Base-by-base conservation (phyloP, 1,140 invertebrate species). In the Venustaconcha ellipsiformis region DNA sequence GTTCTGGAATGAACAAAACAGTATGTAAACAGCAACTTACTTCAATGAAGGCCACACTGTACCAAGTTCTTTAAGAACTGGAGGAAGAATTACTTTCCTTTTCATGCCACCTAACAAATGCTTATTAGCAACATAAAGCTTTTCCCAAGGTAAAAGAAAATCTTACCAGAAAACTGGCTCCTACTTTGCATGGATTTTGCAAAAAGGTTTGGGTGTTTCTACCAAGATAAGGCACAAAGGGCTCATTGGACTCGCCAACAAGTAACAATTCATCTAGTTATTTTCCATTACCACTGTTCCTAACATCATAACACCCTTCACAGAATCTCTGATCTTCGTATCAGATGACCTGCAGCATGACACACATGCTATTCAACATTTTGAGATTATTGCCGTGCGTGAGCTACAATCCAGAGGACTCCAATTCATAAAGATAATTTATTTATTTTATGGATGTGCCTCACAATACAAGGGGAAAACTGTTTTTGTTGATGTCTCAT, bases 391-490 rank as follows among this genome's bases (percentile, higher is more conserved):
- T 56, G 26, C 57, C 11, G 26, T 62, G 37, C 17, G 3, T 8
- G 20, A 71, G 23, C 20, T 71, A 14, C 15, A 26, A 26, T n/a
- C 23, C n/a, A 60, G 30, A 18, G 23, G 58, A 59, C 12, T 26
- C 11, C 26, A 18, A 5, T 26, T 18, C 37, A 30, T 6, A 12
- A 23, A 59, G 14, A 12, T 30, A 20, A 14, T 60, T 4, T 2
- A 71, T 20, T 71, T 71, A 2, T 56, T 14, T 13, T 59, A 71
- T 30, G 69, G 69, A 14, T 60, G 58, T 37, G 14, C 57, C 12
- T 60, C 57, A 15, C 69, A 71, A 26, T 71, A 60, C 14, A 71
- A 71, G 23, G 17, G 57, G 2, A 71, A 71, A 48, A 60, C 15
- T 11, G 5, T 26, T 5, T 71, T 71, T 48, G 18, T 23, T n/a